Percentiles rank a stretch among this genome's conserved stretches.
Evolutionary conservation across 2,113 vertebrate species (phyloP).

Genomic region (Oncorhynchus kisutch): DNA sequence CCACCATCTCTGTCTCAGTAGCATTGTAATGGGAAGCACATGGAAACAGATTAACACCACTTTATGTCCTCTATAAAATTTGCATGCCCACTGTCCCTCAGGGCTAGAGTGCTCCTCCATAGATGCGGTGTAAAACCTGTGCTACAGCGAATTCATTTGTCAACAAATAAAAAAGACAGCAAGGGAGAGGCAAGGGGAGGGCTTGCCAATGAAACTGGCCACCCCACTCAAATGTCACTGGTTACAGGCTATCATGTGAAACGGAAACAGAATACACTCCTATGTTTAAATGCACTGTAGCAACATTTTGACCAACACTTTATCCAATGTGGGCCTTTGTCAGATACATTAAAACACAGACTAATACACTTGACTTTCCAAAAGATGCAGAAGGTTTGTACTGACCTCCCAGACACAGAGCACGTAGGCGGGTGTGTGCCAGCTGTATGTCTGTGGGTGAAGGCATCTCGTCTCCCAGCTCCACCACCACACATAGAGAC

Average conservation of each 20-base stretch:
- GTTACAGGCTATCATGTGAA: too few relatives aligned
- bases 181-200: neutral
- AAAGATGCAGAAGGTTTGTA: neutral
- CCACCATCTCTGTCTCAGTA: neutral
- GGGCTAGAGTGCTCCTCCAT: neutral
- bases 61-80: neutral
- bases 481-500: slow-evolving; percentile 83
- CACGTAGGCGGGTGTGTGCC: slow-evolving; percentile 80
- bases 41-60: neutral
- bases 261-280: too few relatives aligned
- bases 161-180: neutral
- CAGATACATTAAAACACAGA: too few relatives aligned
- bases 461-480: slow-evolving; percentile 81
- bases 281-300: too few relatives aligned
- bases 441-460: slow-evolving; percentile 81
- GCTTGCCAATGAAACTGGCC: too few relatives aligned
- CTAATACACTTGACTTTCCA: neutral
- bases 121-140: neutral
- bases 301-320: too few relatives aligned
- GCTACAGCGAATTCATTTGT: neutral
- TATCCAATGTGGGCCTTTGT: too few relatives aligned
- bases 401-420: slow-evolving; percentile 86
- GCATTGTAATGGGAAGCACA: slow-evolving; percentile 5
- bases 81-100: neutral
- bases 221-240: too few relatives aligned